Evolutionary conservation across 2,113 vertebrate genomes (phyloP).

Genomic region (Erythrolamprus reginae): DNA sequence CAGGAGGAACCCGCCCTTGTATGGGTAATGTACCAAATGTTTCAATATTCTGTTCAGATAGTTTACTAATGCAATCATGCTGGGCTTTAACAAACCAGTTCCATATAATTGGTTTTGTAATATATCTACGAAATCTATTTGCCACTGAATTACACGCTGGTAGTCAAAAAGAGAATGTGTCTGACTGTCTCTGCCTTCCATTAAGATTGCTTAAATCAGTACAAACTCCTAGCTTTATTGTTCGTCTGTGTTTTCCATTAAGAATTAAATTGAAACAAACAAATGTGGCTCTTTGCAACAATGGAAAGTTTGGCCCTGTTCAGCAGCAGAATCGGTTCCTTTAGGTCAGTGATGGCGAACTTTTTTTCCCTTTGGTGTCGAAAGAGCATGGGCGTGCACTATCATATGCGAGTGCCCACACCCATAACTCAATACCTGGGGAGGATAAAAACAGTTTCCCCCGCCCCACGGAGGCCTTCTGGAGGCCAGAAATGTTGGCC

Average conservation of each 20-base stretch:
- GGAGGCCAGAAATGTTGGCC: no score
- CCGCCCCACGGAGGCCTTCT: no score
- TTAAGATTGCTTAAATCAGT: neutral
- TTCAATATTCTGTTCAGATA: neutral
- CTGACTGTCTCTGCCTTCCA: neutral
- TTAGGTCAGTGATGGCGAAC: no score
- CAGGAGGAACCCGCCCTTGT: no score
- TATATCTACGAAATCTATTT: neutral
- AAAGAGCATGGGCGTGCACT: no score
- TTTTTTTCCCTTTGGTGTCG: no score
- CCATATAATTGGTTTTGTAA: neutral
- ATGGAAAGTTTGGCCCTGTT: neutral
- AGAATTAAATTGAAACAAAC: constrained; percentile 6
- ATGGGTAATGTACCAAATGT: neutral
- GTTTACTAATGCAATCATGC: neutral
- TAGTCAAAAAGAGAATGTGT: neutral
- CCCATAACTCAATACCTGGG: no score
- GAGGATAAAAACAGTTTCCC: no score
- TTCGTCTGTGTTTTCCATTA: neutral
- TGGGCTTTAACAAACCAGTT: neutral
- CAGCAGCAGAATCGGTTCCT: neutral
- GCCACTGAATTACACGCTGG: neutral
- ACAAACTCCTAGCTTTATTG: neutral
- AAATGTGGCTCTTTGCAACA: neutral
- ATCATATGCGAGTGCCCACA: no score